Base-by-base conservation (phyloP, 1,140 invertebrate species). In the Rhagoletis zephyria region DNA sequence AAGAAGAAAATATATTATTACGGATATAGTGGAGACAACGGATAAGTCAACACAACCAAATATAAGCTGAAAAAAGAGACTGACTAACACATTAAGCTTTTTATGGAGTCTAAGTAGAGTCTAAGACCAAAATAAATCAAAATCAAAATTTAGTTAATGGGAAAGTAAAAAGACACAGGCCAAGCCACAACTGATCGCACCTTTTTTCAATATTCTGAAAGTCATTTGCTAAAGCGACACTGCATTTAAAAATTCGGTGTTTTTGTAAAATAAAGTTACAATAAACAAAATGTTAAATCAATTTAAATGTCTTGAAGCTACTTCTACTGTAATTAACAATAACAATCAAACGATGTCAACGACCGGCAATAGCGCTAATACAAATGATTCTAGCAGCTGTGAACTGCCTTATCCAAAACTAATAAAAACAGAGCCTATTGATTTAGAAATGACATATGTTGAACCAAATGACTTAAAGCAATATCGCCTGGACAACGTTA, bases 361-460 rank as follows among this genome's bases (percentile, higher is more conserved):
- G 12, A 77, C 60, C n/a, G 10, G 16, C 86, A 0, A 70, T 61
- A 42, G 61, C 86, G 12, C 64, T 40, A 48, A 51, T 86, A 19
- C 85, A 4, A 85, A 77, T 65, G 77, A 30, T 30, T 30, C 12
- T 14, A 59, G 14, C 56, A 85, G 10, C 1, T 56, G n/a, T 85
- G n/a, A 16, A 51, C 14, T 77, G 16, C 48, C 85, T 10, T 87
- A 67, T 48, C 40, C 88, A 10, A 92, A 92, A 60, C 45, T 90
- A 30, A 92, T 92, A 86, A 92, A 92, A 87, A 90, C 91, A 65
- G 91, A 92, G 65, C 91, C 91, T 19, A 89, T 92, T 3, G 91
- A 92, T 86, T 91, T 90, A 10, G 91, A 92, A 89, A 90, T 92
- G 91, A 59, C 92, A 87, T 90, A 92, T 65, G 77, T 92, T 64